Conservation (phyloP, 2,888 invertebrate genomes). For the Drosophila percnosoma region DNA sequence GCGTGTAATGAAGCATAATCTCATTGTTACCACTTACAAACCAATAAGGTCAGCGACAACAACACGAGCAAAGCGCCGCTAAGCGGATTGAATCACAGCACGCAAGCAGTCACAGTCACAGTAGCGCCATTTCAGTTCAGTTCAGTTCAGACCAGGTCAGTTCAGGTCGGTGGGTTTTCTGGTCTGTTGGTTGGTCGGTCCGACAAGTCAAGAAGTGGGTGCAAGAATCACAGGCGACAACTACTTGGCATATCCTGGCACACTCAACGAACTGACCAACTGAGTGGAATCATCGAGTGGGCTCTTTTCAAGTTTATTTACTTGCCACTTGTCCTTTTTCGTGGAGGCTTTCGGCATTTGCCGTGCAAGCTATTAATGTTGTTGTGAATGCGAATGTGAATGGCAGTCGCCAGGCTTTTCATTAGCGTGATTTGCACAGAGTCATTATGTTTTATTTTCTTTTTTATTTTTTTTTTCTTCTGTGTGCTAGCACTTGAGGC, state of each 20-base stretch:
- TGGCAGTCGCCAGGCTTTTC: slow-evolving; percentile 69
- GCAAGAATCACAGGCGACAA: slow-evolving; percentile 57
- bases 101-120: slow-evolving; percentile 31
- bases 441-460: slow-evolving; percentile 61
- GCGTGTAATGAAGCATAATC: slow-evolving; percentile 81
- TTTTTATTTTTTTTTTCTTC: too few species aligned
- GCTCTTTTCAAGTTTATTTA: slow-evolving; percentile 74
- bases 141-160: slow-evolving; percentile 4
- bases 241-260: slow-evolving; percentile 76
- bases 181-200: neutral
- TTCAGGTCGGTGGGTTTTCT: slow-evolving; percentile 11
- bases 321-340: slow-evolving; percentile 73
- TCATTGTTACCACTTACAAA: slow-evolving; percentile 77
- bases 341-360: slow-evolving; percentile 34
- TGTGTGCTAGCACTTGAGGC: slow-evolving; percentile 26
- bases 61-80: slow-evolving; percentile 38
- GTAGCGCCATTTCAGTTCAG: slow-evolving; percentile 8
- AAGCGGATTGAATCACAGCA: slow-evolving; percentile 75
- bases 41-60: slow-evolving; percentile 70
- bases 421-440: slow-evolving; percentile 75
- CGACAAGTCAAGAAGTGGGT: slow-evolving; percentile 21
- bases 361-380: slow-evolving; percentile 46
- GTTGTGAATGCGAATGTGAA: slow-evolving; percentile 26
- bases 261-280: slow-evolving; percentile 51
- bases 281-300: slow-evolving; percentile 53